These are phyloP conservation scores for Entelurus aequoreus DNA, from an alignment of 2,113 vertebrate species.

Conservation along the genomic window DNA sequence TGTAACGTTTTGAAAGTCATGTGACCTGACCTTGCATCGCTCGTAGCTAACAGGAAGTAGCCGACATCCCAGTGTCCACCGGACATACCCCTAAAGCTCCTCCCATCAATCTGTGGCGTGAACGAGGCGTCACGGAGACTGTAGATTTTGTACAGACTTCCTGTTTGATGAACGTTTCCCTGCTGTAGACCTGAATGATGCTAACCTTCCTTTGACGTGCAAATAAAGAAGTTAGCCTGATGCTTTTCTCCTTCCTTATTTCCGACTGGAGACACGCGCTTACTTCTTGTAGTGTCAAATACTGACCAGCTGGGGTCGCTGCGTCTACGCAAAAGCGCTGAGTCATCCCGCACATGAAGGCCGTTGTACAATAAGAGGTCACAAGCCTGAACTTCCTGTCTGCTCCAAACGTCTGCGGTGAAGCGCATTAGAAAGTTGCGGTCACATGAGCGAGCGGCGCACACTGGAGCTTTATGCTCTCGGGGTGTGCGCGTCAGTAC, in stretches of 20 bases:
- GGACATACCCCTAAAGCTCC: neutral
- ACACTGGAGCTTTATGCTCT: neutral
- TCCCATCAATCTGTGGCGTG: neutral
- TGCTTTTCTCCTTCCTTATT: neutral
- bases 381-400: neutral
- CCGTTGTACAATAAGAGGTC: neutral
- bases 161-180: conserved; percentile 46
- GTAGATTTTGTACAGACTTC: conserved; percentile 46
- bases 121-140: conserved; percentile 1
- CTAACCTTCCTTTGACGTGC: conserved; percentile 74
- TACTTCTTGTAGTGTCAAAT: neutral
- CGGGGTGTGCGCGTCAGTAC: neutral
- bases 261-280: too few relatives aligned
- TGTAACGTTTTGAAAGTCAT: neutral
- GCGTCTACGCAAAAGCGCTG: neutral
- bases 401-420: neutral
- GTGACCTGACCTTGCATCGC: neutral
- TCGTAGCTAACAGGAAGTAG: too few relatives aligned
- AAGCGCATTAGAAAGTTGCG: neutral
- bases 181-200: conserved; percentile 73
- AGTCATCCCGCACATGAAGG: neutral
- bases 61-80: neutral
- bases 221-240: conserved; percentile 80
- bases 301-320: neutral
- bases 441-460: neutral